A percentile compares a stretch with the other conserved stretches of the same genome.
These are phyloP conservation scores for Parauchenoglanis ngamensis DNA, from an alignment of 2,797 vertebrate genomes.

Conservation along the genomic window DNA sequence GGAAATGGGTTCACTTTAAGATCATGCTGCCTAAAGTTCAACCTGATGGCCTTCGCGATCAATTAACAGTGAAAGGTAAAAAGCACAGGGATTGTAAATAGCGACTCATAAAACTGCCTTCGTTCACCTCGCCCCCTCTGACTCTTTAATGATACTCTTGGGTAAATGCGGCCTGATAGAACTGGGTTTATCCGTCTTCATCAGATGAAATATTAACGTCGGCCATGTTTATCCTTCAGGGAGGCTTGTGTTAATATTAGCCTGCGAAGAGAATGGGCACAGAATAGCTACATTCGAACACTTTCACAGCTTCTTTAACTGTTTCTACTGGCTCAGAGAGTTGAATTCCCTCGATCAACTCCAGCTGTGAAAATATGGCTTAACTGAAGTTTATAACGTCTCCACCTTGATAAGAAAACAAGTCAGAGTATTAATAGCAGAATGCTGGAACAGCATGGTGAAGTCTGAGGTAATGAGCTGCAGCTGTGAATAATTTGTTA, in stretches of 20 bases:
- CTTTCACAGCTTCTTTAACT: slow-evolving; percentile 35
- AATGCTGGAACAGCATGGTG: neutral
- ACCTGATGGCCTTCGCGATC: neutral
- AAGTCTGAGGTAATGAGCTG: neutral
- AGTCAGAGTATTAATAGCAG: slow-evolving; percentile 34
- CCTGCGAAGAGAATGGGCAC: slow-evolving; percentile 14
- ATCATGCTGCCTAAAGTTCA: slow-evolving; percentile 7
- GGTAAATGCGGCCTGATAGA: slow-evolving; percentile 23
- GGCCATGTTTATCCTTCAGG: slow-evolving; percentile 29
- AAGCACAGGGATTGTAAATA: slow-evolving; percentile 18
- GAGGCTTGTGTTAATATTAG: slow-evolving; percentile 45
- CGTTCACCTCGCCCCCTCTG: slow-evolving; percentile 5
- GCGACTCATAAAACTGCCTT: slow-evolving; percentile 12
- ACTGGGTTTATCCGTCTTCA: slow-evolving; percentile 6
- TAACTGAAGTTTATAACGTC: slow-evolving; percentile 28
- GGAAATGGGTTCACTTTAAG: slow-evolving; percentile 28
- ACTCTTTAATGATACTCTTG: slow-evolving; percentile 38
- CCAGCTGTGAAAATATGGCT: slow-evolving; percentile 58
- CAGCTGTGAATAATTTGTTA: slow-evolving; percentile 13
- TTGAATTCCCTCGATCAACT: slow-evolving; percentile 20
- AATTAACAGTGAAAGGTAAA: slow-evolving; percentile 32
- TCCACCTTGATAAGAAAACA: slow-evolving; percentile 29
- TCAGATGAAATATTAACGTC: slow-evolving; percentile 35
- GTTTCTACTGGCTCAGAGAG: slow-evolving; percentile 50
- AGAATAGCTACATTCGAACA: slow-evolving; percentile 14